Base-by-base conservation (phyloP, 2,113 vertebrate species). In the Galbula dea region DNA sequence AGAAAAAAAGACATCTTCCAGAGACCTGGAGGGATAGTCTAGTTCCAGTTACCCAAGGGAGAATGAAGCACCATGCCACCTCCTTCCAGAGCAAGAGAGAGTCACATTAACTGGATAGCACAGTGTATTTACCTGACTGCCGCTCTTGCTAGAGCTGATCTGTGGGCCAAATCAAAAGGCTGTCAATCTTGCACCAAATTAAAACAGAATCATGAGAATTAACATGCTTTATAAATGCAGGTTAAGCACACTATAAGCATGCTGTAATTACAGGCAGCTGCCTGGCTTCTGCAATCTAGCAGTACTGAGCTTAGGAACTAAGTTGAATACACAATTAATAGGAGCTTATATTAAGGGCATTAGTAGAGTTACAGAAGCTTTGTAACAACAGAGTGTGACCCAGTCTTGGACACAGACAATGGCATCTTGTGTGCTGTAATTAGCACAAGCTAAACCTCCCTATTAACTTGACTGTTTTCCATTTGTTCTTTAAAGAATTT, bases 321-420 rank as follows among this genome's bases (percentile, higher is more conserved):
- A 91, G 93, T 92, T 96, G 96, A 94, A 94, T 84, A 88, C 90
- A 96, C 91, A 97, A 97, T 97, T 97, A 98, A 97, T 97, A 97
- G 95, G 77, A 97, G 97, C 87, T 97, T 97, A 97, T 95, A 97
- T 95, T 97, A 97, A 97, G 94, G 86, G 76, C 78, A 96, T 98
- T 97, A 96, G 94, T 62, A 77, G 78, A 97, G 93, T 96, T 97
- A 97, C 89, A 97, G 96, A 97, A 96, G 96, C 91, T 95, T 95
- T 94, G 67, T 95, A 96, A 94, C 83, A 94, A 95, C 91, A 94
- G 85, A 71, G 93, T 92, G 90, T 94, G 96, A 93, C 89, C 94
- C 81, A 96, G 65, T 80, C 89, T 87, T 89, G 83, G 84, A 77
- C 78, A 94, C 43, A 92, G 71, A 95, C 88, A 96, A 92, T 83